Conservation (phyloP, 1,140 invertebrate species). For the Leptonema lineaticorne region DNA sequence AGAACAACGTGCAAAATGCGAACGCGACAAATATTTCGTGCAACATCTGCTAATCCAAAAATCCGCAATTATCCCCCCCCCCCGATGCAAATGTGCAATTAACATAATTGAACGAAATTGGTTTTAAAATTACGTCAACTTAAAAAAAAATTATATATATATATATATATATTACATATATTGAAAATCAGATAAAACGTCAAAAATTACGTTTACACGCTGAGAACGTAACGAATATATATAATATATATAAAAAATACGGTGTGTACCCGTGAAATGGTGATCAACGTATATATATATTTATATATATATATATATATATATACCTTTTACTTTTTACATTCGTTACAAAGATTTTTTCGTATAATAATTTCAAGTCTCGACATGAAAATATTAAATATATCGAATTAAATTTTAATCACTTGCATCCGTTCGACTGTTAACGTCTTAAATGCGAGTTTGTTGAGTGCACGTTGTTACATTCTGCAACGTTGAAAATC, state of each 20-base stretch:
- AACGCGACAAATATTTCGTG: not conserved
- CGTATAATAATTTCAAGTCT: no score
- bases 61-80: constrained; percentile 7
- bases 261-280: not conserved
- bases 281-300: not conserved
- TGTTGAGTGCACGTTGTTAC: no score
- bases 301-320: not conserved
- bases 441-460: no score
- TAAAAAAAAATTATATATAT: not conserved
- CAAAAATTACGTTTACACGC: not conserved
- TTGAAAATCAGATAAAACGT: no score
- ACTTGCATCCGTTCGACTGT: no score
- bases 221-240: constrained; percentile 2
- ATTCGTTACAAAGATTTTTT: no score
- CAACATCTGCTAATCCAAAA: constrained; percentile 10
- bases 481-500: no score
- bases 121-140: not conserved
- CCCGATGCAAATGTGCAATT: constrained; percentile 1
- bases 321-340: not conserved
- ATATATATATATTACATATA: no score
- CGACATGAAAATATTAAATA: no score
- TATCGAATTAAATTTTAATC: no score
- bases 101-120: constrained; percentile 15
- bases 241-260: no score
- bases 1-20: not conserved